A percentile compares a stretch with the other conserved stretches of the same genome.
These are phyloP conservation scores for Semnornis frantzii DNA, from an alignment of 2,113 vertebrate species.

Conservation along the genomic window DNA sequence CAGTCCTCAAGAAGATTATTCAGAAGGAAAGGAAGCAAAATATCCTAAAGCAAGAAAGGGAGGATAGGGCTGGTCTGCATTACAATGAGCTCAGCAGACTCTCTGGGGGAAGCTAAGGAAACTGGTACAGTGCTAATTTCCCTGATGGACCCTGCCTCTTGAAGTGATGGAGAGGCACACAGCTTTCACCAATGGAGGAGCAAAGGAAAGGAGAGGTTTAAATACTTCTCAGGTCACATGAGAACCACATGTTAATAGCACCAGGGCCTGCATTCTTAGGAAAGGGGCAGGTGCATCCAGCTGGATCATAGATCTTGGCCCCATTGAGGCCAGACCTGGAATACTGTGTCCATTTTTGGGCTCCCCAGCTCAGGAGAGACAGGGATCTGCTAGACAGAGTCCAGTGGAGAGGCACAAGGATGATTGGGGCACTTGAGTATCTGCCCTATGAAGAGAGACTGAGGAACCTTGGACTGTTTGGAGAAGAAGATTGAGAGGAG, in stretches of 20 bases:
- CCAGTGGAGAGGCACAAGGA: too few species aligned
- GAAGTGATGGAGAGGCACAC: accelerated
- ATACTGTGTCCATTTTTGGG: too few species aligned
- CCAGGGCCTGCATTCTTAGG: neutral
- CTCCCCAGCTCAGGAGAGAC: too few species aligned
- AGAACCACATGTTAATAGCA: neutral
- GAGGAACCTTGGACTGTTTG: too few species aligned
- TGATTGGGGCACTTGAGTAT: too few species aligned
- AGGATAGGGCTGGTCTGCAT: neutral
- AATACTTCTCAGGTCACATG: neutral
- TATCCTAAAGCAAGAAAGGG: slow-evolving; percentile 43
- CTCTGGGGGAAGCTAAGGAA: slow-evolving; percentile 32
- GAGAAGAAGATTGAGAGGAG: too few species aligned
- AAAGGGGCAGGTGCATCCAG: neutral
- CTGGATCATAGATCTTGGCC: neutral
- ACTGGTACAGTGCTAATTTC: neutral
- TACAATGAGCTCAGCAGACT: slow-evolving; percentile 35
- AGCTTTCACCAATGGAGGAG: neutral
- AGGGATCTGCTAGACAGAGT: too few species aligned
- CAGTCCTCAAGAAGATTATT: slow-evolving; percentile 67
- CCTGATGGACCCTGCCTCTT: neutral
- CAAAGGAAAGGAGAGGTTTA: neutral
- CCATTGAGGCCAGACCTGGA: too few species aligned
- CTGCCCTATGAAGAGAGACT: too few species aligned
- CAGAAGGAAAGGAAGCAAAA: slow-evolving; percentile 62